Evolutionary conservation across 2,888 invertebrate species (phyloP), one percentile per base, ranked within the genome.

Genomic region (Gymnoscelis rufifasciata): DNA sequence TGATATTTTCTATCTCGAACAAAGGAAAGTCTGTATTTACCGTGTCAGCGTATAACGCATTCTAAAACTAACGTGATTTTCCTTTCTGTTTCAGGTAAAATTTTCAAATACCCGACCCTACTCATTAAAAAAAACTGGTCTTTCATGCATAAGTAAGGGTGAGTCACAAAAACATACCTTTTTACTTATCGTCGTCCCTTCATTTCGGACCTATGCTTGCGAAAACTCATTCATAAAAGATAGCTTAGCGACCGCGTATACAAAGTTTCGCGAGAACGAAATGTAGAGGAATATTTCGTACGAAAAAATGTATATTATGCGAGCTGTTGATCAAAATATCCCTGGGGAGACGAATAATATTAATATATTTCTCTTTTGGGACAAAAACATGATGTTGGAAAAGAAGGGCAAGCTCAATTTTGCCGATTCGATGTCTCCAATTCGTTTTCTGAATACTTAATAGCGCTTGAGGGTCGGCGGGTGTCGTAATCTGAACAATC

Each of bases 391-490:
- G 73, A 74, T 68, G 74, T 76, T 77, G 78, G 78, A 77, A 80
- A 80, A 80, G 78, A 83, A 77, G 81, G 79, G 72, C 74, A 67
- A 70, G 78, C 75, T 75, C 82, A 83, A 84, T 87, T 86, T 78
- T 75, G 78, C 77, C 83, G 83, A 83, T 81, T 78, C 83, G 77
- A 79, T 83, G 84, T 84, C 80, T 82, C 75, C 78, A 75, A 80
- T 84, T 79, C 86, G 84, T 81, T 81, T 69, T 71, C 72, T 78
- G 87, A 87, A 87, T 87, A 70, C 83, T 68, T 83, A 86, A 84
- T 81, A 71, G 71, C 69, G 74, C 70, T 72, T 66, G 62, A 68
- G 78, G 78, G 77, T 69, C 73, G 75, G 62, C 65, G 60, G 62
- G 66, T 65, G 68, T 67, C 68, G 74, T 76, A 78, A 78, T 77